phyloP scores from a whole-genome alignment of 2,888 invertebrate genomes.

The Tupiocoris notatus region DNA sequence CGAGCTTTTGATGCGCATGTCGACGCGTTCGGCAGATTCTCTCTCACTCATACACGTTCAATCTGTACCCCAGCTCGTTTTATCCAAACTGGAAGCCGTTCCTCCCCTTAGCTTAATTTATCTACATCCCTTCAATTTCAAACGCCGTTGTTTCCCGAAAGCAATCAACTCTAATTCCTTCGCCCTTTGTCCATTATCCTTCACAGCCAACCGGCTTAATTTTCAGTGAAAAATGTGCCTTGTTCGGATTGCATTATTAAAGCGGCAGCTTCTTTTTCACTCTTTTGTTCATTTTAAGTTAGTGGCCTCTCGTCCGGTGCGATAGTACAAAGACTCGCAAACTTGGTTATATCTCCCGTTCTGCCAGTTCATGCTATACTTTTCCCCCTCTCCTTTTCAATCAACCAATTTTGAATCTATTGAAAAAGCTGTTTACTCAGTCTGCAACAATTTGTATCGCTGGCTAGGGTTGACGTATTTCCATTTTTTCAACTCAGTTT shows the following conservation, averaged over 20 bases:
- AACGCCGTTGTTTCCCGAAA: not conserved
- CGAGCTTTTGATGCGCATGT: not conserved
- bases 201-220: slow-evolving; percentile 13
- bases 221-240: slow-evolving; percentile 10
- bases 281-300: slow-evolving; percentile 22
- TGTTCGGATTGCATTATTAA: slow-evolving; percentile 30
- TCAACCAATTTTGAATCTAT: slow-evolving; percentile 5
- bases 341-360: slow-evolving; percentile 8
- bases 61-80: not conserved
- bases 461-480: no score
- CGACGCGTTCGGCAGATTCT: no score
- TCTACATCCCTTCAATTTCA: not conserved
- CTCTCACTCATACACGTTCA: not conserved
- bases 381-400: not conserved
- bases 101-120: not conserved
- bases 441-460: slow-evolving; percentile 15
- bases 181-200: slow-evolving; percentile 16
- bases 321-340: not conserved
- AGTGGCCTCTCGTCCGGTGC: slow-evolving; percentile 19
- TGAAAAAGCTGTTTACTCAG: slow-evolving; percentile 19
- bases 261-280: slow-evolving; percentile 28
- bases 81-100: not conserved
- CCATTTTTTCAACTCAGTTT: no score
- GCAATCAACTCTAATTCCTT: slow-evolving; percentile 14
- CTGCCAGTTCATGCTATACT: not conserved